Conservation (phyloP, 2,113 vertebrate species). For the Coptodon rendalli region DNA sequence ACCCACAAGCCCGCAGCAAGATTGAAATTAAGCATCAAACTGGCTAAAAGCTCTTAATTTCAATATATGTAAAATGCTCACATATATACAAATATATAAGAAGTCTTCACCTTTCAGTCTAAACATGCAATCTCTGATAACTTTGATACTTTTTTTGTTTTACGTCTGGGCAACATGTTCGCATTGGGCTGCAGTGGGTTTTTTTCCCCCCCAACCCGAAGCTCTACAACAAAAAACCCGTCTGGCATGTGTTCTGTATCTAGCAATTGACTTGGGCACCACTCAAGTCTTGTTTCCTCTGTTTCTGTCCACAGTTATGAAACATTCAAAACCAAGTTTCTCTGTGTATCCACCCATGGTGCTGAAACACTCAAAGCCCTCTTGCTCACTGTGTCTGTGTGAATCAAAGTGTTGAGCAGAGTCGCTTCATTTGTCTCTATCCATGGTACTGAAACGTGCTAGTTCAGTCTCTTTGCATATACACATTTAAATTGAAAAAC, state of each 20-base stretch:
- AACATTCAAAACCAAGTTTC: not conserved
- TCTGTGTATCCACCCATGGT: not conserved
- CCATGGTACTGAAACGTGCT: not conserved
- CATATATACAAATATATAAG: not conserved
- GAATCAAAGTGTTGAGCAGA: not conserved
- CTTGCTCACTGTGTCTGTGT: not conserved
- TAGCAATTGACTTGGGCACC: not conserved
- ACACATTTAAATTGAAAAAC: not conserved
- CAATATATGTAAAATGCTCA: not conserved
- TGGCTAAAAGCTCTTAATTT: not conserved
- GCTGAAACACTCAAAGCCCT: not conserved
- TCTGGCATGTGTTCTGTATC: not conserved
- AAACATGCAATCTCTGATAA: not conserved
- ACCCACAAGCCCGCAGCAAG: not conserved
- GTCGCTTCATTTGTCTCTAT: not conserved
- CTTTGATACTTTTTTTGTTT: not conserved
- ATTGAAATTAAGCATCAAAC: not conserved
- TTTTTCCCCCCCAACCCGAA: rapidly evolving
- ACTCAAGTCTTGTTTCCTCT: not conserved
- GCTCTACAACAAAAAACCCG: not conserved
- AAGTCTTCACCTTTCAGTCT: not conserved
- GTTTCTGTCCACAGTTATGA: not conserved
- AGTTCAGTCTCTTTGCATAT: not conserved
- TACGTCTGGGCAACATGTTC: rapidly evolving
- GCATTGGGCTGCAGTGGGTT: rapidly evolving